Conservation (phyloP, 2,113 vertebrate species). For the Phylloscopus trochilus region DNA sequence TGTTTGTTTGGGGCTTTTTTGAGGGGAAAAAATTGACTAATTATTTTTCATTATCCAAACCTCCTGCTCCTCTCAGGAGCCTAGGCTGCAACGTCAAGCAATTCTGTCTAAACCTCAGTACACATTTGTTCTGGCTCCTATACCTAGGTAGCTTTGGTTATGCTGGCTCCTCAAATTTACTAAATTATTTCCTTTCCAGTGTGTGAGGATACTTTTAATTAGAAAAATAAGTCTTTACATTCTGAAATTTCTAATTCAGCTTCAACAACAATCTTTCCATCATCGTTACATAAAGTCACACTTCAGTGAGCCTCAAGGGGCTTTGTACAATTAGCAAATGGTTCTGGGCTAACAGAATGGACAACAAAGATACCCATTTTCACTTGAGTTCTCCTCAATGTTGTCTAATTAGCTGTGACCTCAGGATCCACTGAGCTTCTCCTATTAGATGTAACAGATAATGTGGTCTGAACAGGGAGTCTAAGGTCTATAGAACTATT, state of each 20-base stretch:
- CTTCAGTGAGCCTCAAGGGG: background rate
- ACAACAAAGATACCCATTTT: background rate
- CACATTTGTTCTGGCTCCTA: background rate
- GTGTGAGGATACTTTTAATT: background rate
- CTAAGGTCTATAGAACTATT: background rate
- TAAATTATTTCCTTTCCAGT: background rate
- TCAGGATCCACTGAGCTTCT: background rate
- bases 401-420: background rate
- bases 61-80: background rate
- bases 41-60: background rate
- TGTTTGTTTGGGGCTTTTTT: background rate
- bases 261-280: background rate
- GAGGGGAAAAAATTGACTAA: background rate
- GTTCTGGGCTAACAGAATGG: background rate
- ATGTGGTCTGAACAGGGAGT: accelerated
- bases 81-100: background rate
- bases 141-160: background rate
- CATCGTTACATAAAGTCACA: background rate
- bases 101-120: background rate
- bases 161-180: background rate
- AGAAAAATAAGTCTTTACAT: background rate
- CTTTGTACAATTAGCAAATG: background rate
- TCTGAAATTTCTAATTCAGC: background rate
- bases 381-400: background rate
- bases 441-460: background rate